Evolutionary conservation across 2,113 vertebrate species (phyloP), one percentile per base, ranked within the genome.

Genomic region (Heptranchias perlo): DNA sequence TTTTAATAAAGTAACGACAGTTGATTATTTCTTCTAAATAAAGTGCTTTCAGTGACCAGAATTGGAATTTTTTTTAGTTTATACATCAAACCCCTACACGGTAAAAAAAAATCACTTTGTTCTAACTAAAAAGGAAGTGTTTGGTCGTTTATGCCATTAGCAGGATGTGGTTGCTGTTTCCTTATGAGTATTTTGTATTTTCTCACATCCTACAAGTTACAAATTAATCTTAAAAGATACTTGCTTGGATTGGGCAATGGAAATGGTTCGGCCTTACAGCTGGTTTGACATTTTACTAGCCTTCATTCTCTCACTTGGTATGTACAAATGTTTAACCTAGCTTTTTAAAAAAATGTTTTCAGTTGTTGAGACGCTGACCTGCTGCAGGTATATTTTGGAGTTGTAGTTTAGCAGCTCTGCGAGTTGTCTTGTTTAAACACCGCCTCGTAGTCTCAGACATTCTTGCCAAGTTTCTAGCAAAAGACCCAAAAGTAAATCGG

Each of bases 81-180:
- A 62, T 23, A 1, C n/a, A n/a, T n/a, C n/a, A n/a, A n/a, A n/a
- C n/a, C n/a, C 14, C 16, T 0, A 44, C 16, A 18, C 35, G 16
- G 49, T 49, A 35, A 7, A 39, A 58, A 58, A 2, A 61, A 61
- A 92, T 58, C 52, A 64, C 54, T 93, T 64, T 35, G 54, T 31
- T 69, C 3, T 1, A 52, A 47, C 47, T 1, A 44, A 67, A 95
- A 95, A 73, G 94, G 94, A 95, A 95, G 23, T 0, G 1, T 13
- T 95, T 52, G 11, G 7, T 39, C 25, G 58, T 65, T 65, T 11
- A 25, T 62, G 28, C n/a, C 39, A 94, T 16, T 16, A 18, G 35
- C 65, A 95, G 94, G 94, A 95, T 69, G 94, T 95, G 94, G 94
- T 49, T 35, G 28, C 23, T 28, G 10, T 35, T 95, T 95, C 94